These are phyloP conservation scores for Oostethus manadensis DNA, from an alignment of 2,113 vertebrate species.

Conservation along the genomic window DNA sequence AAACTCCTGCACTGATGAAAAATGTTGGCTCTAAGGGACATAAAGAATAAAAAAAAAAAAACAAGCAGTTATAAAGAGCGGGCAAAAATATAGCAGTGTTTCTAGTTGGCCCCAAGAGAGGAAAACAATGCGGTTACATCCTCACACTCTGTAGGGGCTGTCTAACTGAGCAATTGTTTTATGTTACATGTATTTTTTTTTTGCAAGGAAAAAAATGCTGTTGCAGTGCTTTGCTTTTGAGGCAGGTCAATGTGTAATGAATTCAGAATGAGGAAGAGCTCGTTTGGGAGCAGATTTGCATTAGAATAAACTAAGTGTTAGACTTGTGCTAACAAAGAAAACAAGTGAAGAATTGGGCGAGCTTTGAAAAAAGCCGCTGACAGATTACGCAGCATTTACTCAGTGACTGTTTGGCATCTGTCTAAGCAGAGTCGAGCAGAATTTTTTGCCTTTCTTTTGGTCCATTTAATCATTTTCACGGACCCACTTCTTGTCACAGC, in stretches of 20 bases:
- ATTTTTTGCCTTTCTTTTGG: constrained; percentile 21
- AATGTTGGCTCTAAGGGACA: no score
- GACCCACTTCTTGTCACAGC: no score
- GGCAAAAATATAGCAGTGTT: no score
- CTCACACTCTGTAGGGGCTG: no score
- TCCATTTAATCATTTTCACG: constrained; percentile 33
- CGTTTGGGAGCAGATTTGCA: neutral
- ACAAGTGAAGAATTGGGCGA: neutral
- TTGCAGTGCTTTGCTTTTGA: neutral
- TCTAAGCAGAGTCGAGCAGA: constrained; percentile 15
- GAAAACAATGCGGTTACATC: no score
- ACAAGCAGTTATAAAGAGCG: no score
- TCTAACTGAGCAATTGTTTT: neutral
- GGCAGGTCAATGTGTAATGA: neutral
- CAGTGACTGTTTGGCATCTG: constrained; percentile 16
- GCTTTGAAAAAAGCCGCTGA: constrained; percentile 8
- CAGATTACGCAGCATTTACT: constrained; percentile 14
- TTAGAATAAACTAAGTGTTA: neutral
- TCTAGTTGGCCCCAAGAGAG: no score
- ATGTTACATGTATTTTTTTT: neutral
- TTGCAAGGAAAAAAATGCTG: neutral
- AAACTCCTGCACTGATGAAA: no score
- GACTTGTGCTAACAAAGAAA: neutral
- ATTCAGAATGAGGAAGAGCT: neutral
- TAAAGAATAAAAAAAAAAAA: no score